Evolutionary conservation across 1,140 invertebrate species (phyloP), one percentile per base, ranked within the genome.

Genomic region (Drusus annulatus): DNA sequence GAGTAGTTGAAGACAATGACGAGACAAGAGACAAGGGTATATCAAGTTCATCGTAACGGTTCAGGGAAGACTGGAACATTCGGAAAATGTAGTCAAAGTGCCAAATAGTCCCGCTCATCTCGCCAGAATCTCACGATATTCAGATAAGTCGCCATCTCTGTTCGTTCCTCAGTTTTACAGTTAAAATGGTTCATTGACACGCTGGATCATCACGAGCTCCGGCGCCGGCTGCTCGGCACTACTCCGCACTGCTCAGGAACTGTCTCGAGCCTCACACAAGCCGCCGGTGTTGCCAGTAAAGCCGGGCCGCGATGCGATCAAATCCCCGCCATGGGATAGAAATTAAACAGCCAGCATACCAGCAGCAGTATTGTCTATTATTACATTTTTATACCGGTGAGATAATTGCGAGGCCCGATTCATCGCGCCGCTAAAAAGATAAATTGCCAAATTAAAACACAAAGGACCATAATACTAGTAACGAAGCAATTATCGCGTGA

Each of bases 141-240:
- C 63, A 79, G 77, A 79, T 78, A 62, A 73, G 60, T 78, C 62
- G 54, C 31, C 31, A 78, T 78, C 56, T 31, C 65, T 4, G 68
- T 51, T 56, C 77, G 77, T 71, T 79, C 52, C 65, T 58, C 65
- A 73, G 36, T 23, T 65, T 65, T 83, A 83, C 82, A 83, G 82
- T 83, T 83, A 83, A 83, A 83, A 80, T 83, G 82, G 82, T 83
- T 83, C 82, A 83, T 83, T 83, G 82, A 83, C 82, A 83, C 82
- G 54, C 25, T 51, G 56, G 31, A 17, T 50, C 10, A 28, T 63
- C 45, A 54, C 76, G 25, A 45, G 8, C 19, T 7, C 3, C 58
- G 36, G 68, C 8, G 68, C 45, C 10, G 13, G 19, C 13, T 6
- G 28, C 62, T 17, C 36, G 25, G 25, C 25, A 2, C 25, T 28